A percentile compares a stretch with the other conserved stretches of the same genome.
phyloP scores from a whole-genome alignment of 2,888 invertebrate genomes.

The Arge pagana region DNA sequence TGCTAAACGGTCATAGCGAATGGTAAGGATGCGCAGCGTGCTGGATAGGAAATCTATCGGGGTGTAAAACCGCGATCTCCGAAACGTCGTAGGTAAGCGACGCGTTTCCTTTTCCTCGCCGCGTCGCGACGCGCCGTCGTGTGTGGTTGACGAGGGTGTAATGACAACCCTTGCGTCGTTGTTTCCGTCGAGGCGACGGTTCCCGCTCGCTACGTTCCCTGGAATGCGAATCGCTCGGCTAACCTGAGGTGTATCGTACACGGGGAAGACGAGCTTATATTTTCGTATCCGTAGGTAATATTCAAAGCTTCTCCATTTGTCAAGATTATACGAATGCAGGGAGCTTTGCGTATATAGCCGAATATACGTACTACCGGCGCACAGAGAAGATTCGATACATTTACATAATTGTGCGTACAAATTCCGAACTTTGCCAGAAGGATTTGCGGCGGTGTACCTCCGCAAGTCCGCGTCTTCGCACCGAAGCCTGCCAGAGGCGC shows the following conservation, averaged over 20 bases:
- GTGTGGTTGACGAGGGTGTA: too few species aligned
- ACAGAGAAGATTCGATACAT: slow-evolving; percentile 31
- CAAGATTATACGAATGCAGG: slow-evolving; percentile 31
- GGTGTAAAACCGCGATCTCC: too few species aligned
- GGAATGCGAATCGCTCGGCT: too few species aligned
- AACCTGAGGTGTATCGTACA: too few species aligned
- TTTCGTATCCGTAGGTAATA: slow-evolving; percentile 10
- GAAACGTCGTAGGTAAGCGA: too few species aligned
- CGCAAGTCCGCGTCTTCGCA: slow-evolving; percentile 15
- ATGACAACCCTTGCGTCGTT: too few species aligned
- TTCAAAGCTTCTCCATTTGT: slow-evolving; percentile 35
- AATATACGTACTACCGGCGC: background rate
- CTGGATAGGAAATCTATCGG: too few species aligned
- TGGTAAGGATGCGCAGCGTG: too few species aligned
- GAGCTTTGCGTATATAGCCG: slow-evolving; percentile 10
- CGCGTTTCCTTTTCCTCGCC: too few species aligned
- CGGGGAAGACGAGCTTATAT: background rate
- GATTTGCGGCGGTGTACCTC: slow-evolving; percentile 34
- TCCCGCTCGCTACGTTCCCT: too few species aligned
- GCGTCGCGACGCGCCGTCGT: too few species aligned
- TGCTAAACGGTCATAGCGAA: slow-evolving; percentile 1
- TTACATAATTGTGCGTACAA: slow-evolving; percentile 50
- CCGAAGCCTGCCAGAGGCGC: background rate
- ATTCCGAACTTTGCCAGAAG: slow-evolving; percentile 42
- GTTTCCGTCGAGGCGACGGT: too few species aligned